These are phyloP conservation scores for Sorex araneus DNA, from an alignment of 2,113 vertebrate species.

Conservation along the genomic window DNA sequence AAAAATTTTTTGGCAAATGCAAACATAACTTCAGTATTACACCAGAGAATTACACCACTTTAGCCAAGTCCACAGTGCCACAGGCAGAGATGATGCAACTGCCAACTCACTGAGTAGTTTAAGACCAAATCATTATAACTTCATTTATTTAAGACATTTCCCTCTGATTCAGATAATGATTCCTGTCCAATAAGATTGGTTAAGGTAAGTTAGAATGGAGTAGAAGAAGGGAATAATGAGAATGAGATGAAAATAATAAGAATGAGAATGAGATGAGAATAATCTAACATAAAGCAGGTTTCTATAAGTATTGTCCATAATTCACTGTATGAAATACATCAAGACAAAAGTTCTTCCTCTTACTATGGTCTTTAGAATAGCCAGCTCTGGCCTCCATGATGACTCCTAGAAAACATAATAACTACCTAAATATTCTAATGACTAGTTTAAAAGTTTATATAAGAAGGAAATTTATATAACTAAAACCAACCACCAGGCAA, in stretches of 20 bases:
- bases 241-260: background rate
- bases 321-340: background rate
- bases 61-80: constrained; percentile 71
- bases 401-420: constrained; percentile 40
- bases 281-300: constrained; percentile 1
- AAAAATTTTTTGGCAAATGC: constrained; percentile 69
- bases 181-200: constrained; percentile 68
- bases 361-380: background rate
- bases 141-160: constrained; percentile 77
- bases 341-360: background rate
- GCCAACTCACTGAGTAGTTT: constrained; percentile 72
- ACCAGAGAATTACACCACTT: constrained; percentile 75
- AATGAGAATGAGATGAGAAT: constrained; percentile 37
- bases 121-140: constrained; percentile 77
- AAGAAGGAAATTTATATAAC: constrained; percentile 23
- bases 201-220: constrained; percentile 47
- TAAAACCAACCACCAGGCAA: background rate
- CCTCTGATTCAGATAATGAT: constrained; percentile 73
- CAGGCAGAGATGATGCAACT: constrained; percentile 78
- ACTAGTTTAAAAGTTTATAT: constrained; percentile 12
- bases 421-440: background rate
- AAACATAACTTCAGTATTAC: constrained; percentile 78
- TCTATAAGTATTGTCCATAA: constrained; percentile 40
- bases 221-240: background rate
- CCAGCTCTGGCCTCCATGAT: background rate